Base-by-base conservation (phyloP, 2,797 vertebrate species). In the Gallinago solitaria region DNA sequence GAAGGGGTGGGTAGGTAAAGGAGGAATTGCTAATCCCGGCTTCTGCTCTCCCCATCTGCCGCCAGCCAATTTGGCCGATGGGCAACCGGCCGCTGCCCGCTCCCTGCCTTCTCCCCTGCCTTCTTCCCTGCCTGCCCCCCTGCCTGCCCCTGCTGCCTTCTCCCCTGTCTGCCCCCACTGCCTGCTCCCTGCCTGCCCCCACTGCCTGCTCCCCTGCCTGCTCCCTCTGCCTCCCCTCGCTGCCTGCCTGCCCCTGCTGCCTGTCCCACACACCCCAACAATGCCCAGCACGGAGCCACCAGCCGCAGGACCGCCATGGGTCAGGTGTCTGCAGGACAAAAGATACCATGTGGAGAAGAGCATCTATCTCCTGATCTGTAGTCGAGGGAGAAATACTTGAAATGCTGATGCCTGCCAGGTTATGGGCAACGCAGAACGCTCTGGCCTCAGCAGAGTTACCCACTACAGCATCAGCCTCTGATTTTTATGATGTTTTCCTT, bases 31-130 rank as follows among this genome's bases (percentile, higher is more conserved):
- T 81, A 48, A 83, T 94, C 94, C 87, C 28, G 4, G n/a, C 50
- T 91, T 87, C 59, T 57, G 14, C 57, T 82, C 48, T 65, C n/a
- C 87, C 95, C 95, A 92, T 87, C 96, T 97, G 97, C 92, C 43
- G 9, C 9, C 59, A 54, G 88, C 20, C 39, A 53, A 18, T 35
- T 18, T 41, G 8, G 61, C 37, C 48, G 17, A 45, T 24, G 61
- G 74, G 33, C 6, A 25, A 54, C 65, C 21, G 30, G 28, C 28
- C 2, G 2, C 39, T 28, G 65, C 60, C 37, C 6, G 37, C 59
- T 27, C 24, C 35, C 50, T 28, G 50, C 50, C 51, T 30, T 16
- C 16, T 51, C 25, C 48, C 50, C 19, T 50, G 48, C 48, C 48
- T 28, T 27, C 24, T 28, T 24, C 24, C 24, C 50, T 51, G 16